Base-by-base conservation (phyloP, 2,888 invertebrate genomes). In the Bombylius discolor region DNA sequence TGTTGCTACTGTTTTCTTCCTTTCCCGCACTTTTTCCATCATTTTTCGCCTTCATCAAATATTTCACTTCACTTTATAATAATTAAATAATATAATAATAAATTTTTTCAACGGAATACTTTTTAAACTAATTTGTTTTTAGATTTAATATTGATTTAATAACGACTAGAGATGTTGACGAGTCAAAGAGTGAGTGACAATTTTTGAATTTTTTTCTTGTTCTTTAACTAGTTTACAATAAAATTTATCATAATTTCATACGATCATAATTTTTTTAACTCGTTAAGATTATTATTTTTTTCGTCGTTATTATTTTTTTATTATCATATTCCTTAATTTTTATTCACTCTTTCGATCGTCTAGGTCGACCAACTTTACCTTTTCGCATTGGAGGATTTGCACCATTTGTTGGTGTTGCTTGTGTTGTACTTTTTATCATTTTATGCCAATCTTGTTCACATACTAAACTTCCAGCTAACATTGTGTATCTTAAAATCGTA, bases 361-460 rank as follows among this genome's bases (percentile, higher is more conserved):
- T 83, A 73, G 91, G 91, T 70, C 91, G 81, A 59, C 90, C 91
- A 42, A 72, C 71, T 77, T 91, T 91, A 76, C 90, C 90, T 79
- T 91, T 91, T 76, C 90, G 83, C 67, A 88, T 85, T 23, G 84
- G 82, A 69, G 84, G 82, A 61, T 82, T 78, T 60, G 79, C 76
- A 64, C 84, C 83, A 64, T 79, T 78, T 62, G 77, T 70, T 65
- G 79, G 76, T 63, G 81, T 78, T 62, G 77, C 70, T 65, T 79
- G 76, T 63, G 81, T 78, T 64, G 84, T 84, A 65, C 79, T 81
- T 77, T 90, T 89, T 75, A 90, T 83, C 71, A 93, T 80, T 77
- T 93, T 93, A 77, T 92, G 89, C 86, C 91, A 94, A 78, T 95
- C 94, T 76, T 92, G 89, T 77, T 95, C 95, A 79, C 95, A 95